Base-by-base conservation (phyloP, 2,113 vertebrate species). In the Neotoma lepida region DNA sequence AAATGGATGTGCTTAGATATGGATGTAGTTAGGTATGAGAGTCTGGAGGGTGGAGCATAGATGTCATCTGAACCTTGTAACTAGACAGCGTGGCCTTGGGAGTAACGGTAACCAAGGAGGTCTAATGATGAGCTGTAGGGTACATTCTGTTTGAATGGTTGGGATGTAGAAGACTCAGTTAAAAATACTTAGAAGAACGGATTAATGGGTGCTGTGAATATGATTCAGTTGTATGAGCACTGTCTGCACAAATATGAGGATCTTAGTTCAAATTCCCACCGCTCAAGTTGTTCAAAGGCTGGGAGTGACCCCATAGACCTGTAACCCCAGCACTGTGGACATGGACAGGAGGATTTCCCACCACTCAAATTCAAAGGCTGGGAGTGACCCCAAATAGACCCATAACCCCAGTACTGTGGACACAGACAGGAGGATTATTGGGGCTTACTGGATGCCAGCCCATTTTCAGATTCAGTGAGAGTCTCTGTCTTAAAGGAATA, bases 101-200 rank as follows among this genome's bases (percentile, higher is more conserved):
- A 68, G 18, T 63, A 41, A 82, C 13, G 58, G 10, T 22, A 77
- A 41, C 12, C 46, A 35, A 33, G 73, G 18, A 13, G 22, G 15
- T 35, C 39, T 91, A 56, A 70, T 51, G 54, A 39, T 28, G 6
- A 64, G 13, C 17, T 15, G 2, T 22, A 13, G 44, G 58, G 8
- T 22, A 35, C 22, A 85, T 44, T 33, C 44, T 22, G 28, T 39
- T 64, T 85, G 41, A 92, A 92, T 92, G 35, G 15, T 44, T 26
- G 30, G 35, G 4, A 51, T 73, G 3, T 71, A n/a, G 51, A 90
- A 13, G 15, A 26, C 58, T 70, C 33, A 56, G 41, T 15, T 85
- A 58, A 87, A 41, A 26, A 93, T 54, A 70, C n/a, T 88, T n/a
- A 91, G n/a, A 85, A 94, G 26, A n/a, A 80, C 56, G 9, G 63